Conservation (phyloP, 2,113 vertebrate species). For the Glaucidium brasilianum region DNA sequence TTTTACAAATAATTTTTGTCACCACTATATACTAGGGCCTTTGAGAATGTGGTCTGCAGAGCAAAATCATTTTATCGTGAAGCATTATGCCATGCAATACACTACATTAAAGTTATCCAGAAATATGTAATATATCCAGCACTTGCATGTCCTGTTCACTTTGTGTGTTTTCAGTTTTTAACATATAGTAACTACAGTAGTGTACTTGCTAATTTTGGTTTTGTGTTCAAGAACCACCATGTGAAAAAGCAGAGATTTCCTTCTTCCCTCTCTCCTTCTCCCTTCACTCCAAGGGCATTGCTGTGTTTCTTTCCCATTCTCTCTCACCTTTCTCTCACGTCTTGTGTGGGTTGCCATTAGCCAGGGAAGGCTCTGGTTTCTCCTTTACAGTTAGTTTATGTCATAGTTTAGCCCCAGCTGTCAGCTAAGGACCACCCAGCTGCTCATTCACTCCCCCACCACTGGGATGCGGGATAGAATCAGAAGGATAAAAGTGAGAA, state of each 20-base stretch:
- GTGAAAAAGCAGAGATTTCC: neutral
- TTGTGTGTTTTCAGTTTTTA: neutral
- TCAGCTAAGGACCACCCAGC: too few species aligned
- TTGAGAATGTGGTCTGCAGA: neutral
- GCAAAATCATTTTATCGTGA: neutral
- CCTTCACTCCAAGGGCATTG: fast-evolving
- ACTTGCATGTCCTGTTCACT: neutral
- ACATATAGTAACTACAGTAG: neutral
- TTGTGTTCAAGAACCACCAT: neutral
- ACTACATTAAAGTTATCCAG: neutral
- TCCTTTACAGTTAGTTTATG: neutral
- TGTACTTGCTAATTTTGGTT: neutral
- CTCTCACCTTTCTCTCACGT: neutral
- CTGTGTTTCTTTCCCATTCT: neutral
- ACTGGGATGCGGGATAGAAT: too few species aligned
- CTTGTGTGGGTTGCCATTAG: neutral
- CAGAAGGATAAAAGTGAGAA: too few species aligned
- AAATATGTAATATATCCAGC: neutral
- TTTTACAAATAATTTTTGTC: constrained; percentile 9
- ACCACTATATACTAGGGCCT: neutral
- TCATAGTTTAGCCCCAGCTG: too few species aligned
- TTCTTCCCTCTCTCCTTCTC: neutral
- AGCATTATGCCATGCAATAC: neutral
- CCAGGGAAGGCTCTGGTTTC: neutral
- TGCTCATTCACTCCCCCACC: too few species aligned